Evolutionary conservation across 2,113 vertebrate species (phyloP).

Genomic region (Semicossyphus pulcher): DNA sequence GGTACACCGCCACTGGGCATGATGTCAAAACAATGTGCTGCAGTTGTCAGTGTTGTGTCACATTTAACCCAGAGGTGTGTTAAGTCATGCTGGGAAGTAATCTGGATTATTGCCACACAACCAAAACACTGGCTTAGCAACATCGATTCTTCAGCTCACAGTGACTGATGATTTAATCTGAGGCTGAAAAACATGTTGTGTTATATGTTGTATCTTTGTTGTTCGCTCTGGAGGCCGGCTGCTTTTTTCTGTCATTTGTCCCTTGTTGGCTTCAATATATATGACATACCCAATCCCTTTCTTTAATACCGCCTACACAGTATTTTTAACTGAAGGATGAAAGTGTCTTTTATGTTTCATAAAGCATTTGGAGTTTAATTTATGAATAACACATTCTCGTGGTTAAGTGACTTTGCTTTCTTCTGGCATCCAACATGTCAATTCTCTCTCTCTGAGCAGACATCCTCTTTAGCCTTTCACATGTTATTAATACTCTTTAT

Average conservation of each 20-base stretch:
- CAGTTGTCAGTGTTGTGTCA: slow-evolving; percentile 40
- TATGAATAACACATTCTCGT: background rate
- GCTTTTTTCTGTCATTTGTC: background rate
- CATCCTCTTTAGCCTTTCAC: too few species aligned
- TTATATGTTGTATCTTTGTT: slow-evolving; percentile 7
- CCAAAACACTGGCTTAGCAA: slow-evolving; percentile 41
- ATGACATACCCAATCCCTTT: background rate
- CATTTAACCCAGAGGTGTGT: slow-evolving; percentile 71
- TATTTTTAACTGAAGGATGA: background rate
- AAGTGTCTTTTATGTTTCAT: background rate
- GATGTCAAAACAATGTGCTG: slow-evolving; percentile 47
- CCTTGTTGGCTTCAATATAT: background rate
- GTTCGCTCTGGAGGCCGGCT: background rate
- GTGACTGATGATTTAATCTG: slow-evolving; percentile 34
- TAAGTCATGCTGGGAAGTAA: slow-evolving; percentile 62
- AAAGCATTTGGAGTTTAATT: background rate
- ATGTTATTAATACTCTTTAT: slow-evolving; percentile 3
- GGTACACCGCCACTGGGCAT: slow-evolving; percentile 56
- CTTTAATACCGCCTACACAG: background rate
- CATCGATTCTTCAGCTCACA: background rate
- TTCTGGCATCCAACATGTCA: too few species aligned
- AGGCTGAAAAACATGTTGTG: slow-evolving; percentile 31
- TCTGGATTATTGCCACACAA: slow-evolving; percentile 59
- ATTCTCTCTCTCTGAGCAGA: too few species aligned
- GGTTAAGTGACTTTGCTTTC: too few species aligned